A percentile compares a stretch with the other conserved stretches of the same genome.
Evolutionary conservation across 2,888 invertebrate genomes (phyloP).

Genomic region (Rapana venosa): DNA sequence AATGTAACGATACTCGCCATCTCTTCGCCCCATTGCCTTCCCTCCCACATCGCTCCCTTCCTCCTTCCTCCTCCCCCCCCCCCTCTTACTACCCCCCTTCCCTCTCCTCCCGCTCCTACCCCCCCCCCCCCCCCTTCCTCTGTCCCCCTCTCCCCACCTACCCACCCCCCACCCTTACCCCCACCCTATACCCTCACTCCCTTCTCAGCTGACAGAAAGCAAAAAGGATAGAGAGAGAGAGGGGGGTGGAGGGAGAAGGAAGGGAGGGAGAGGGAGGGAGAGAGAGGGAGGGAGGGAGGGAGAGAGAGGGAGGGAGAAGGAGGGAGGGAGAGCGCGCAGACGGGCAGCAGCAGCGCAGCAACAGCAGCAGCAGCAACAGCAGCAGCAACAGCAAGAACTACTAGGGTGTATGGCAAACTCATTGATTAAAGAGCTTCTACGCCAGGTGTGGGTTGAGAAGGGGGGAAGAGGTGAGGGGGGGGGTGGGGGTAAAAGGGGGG

Average conservation of each 20-base stretch:
- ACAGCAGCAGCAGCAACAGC: too few species aligned
- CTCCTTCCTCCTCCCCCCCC: not conserved
- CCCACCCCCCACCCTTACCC: not conserved
- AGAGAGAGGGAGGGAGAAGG: too few species aligned
- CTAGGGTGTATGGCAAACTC: too few species aligned
- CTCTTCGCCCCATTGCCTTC: not conserved
- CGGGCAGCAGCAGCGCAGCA: too few species aligned
- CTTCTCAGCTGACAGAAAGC: not conserved
- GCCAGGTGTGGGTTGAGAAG: too few species aligned
- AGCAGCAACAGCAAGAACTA: too few species aligned
- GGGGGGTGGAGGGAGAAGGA: not conserved
- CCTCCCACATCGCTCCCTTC: not conserved
- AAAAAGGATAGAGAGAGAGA: not conserved
- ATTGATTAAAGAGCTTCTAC: too few species aligned
- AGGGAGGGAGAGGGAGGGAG: too few species aligned
- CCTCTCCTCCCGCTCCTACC: not conserved
- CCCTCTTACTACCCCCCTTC: constrained; percentile 1
- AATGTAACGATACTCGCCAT: not conserved
- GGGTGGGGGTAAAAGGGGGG: too few species aligned
- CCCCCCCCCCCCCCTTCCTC: not conserved
- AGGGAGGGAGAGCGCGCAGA: too few species aligned
- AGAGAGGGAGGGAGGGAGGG: too few species aligned
- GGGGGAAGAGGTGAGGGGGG: too few species aligned
- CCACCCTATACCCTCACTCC: not conserved
- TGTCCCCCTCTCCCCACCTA: not conserved